Conservation (phyloP, 2,797 vertebrate genomes). For the Aldrovandia affinis region DNA sequence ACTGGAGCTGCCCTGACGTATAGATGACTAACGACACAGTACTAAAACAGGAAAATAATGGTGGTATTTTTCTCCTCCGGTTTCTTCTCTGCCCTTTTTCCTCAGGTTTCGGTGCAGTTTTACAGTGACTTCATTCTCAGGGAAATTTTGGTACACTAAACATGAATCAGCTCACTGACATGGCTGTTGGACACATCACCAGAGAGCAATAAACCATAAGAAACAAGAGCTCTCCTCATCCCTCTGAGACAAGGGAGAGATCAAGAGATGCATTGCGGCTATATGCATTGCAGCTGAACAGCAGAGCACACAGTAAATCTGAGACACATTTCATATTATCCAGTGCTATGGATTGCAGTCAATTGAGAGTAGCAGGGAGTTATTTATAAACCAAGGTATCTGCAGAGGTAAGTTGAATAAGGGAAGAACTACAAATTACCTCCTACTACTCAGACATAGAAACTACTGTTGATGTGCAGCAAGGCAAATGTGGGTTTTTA, state of each 20-base stretch:
- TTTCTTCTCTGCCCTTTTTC: neutral
- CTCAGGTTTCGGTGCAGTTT: neutral
- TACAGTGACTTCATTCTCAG: neutral
- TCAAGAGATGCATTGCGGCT: constrained; percentile 30
- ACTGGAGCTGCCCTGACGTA: neutral
- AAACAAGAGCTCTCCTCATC: constrained; percentile 40
- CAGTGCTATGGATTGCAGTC: constrained; percentile 28
- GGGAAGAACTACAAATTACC: neutral
- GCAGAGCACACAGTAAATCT: constrained; percentile 41
- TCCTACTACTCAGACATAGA: constrained; percentile 1
- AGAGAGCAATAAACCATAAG: constrained; percentile 32
- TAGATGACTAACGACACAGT: too few species aligned
- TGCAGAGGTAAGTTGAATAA: neutral
- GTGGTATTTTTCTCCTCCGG: neutral
- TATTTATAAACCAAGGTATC: constrained; percentile 9
- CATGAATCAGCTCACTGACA: constrained; percentile 28
- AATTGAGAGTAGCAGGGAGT: neutral
- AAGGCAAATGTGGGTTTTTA: neutral
- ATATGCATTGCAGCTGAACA: constrained; percentile 42
- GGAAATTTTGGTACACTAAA: neutral
- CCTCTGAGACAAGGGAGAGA: constrained; percentile 27
- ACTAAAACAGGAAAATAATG: neutral
- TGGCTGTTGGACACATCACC: neutral
- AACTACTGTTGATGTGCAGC: neutral
- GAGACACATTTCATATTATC: constrained; percentile 23